Base-by-base conservation (phyloP, 2,113 vertebrate species). In the Calyptomena viridis region DNA sequence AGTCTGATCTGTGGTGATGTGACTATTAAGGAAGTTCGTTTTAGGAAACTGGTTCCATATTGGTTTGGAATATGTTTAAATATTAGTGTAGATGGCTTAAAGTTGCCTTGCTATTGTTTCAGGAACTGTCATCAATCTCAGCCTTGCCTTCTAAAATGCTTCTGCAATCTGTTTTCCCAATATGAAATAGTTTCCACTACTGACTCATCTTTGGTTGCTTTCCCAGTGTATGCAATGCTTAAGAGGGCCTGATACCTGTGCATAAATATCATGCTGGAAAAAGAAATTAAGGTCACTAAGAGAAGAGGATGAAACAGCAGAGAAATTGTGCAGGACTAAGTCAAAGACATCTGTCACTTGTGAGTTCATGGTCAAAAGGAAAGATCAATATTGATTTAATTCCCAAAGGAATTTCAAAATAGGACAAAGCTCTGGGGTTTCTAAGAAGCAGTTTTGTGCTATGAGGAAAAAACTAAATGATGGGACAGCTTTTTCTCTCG, bases 111-210 rank as follows among this genome's bases (percentile, higher is more conserved):
- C 63, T 69, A 3, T 94, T 90, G 67, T 86, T 94, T 67, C 63
- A 90, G 68, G 30, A 90, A 21, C 30, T 10, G 4, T 55, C 78
- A 83, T 63, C 67, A 88, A 53, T 76, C 56, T 81, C 68, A 95
- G 56, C n/a, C 64, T 69, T 85, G n/a, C 76, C 94, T 91, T 96
- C 59, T 88, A 52, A 95, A 95, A 93, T 64, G 72, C 83, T 94
- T 71, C 87, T 94, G 60, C 72, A 92, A 90, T 90, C 47, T 94
- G 52, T 92, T 95, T 94, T 80, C 82, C 13, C 64, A 69, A 63
- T 86, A 90, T 94, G 67, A 95, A 94, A 95, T 95, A 95, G 75
- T 96, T 97, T 97, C 93, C 95, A 94, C 44, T 92, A 94, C 68
- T 93, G 95, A 80, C 82, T 96, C 90, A 96, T 88, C 95, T 88